Base-by-base conservation (phyloP, 2,797 vertebrate genomes). In the Epinephelus awoara region DNA sequence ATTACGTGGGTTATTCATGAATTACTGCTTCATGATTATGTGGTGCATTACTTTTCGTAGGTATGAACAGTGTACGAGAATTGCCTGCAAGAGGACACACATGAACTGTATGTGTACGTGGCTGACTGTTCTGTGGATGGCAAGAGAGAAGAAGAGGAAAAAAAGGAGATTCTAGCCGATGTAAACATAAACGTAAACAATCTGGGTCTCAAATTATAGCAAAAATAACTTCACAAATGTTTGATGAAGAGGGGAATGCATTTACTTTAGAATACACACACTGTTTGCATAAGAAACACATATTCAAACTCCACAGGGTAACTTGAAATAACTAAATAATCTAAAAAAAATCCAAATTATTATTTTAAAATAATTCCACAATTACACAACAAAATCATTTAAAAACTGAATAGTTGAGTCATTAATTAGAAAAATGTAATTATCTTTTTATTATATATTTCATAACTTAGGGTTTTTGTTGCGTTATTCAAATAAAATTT, bases 401-500 rank as follows among this genome's bases (percentile, higher is more conserved):
- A 25, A 64, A 57, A 13, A 65, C 11, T 17, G 25, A 55, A 57
- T 68, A 63, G 46, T 19, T 76, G 15, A 49, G 29, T 67, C 14
- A 66, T 58, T 44, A 42, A 49, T 23, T 23, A 7, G 7, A 4
- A 2, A 59, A 5, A 54, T 23, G 5, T 64, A 27, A 68, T 67
- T n/a, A 52, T 38, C 7, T 61, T 38, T 56, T 17, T 27, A 63
- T 27, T 9, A 40, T 23, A 25, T 40, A 49, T 50, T 70, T 14
- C 11, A 42, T 65, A 23, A 40, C 19, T 23, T 21, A 6, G 29
- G n/a, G 19, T 47, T 55, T 59, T 15, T 13, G n/a, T 56, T 75
- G 6, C 5, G 47, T 67, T 21, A 50, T 55, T 69, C 11, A 34
- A 38, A 50, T 42, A 21, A 27, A 65, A 29, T 49, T 18, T 49